These are phyloP conservation scores for Nomada fabriciana DNA, from an alignment of 2,888 invertebrate species.

Conservation along the genomic window DNA sequence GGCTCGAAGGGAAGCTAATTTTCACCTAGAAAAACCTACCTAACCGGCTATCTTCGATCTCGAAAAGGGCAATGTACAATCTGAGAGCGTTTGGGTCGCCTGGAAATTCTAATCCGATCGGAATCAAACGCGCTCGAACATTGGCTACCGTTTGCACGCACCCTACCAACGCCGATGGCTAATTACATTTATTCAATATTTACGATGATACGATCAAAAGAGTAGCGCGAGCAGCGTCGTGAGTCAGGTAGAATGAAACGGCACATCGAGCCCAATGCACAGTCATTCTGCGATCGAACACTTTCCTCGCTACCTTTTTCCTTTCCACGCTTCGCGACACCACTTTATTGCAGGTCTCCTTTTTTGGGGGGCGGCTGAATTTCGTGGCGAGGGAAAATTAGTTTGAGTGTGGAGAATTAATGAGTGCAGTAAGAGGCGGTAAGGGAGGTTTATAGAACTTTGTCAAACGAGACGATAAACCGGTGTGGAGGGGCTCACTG, in stretches of 20 bases:
- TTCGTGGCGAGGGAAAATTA: too few species aligned
- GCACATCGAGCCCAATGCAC: conserved; percentile 72
- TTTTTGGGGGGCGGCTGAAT: too few species aligned
- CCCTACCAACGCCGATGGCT: conserved; percentile 66
- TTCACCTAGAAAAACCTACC: conserved; percentile 17
- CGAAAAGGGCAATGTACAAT: conserved; percentile 36
- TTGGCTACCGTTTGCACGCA: conserved; percentile 57
- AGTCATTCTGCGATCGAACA: conserved; percentile 73
- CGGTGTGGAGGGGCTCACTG: too few species aligned
- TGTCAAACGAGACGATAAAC: too few species aligned
- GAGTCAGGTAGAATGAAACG: conserved; percentile 77
- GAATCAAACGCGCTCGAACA: conserved; percentile 38
- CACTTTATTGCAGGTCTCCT: conserved; percentile 2
- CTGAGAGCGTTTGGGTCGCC: conserved; percentile 13
- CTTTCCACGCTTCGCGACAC: conserved; percentile 27
- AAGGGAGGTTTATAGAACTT: too few species aligned
- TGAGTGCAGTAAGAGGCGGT: too few species aligned
- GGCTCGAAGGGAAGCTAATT: background rate
- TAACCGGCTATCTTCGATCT: conserved; percentile 30
- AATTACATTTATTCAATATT: conserved; percentile 81
- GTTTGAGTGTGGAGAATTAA: too few species aligned
- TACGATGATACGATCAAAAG: conserved; percentile 76
- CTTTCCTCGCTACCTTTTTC: conserved; percentile 23
- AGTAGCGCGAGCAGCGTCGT: conserved; percentile 66
- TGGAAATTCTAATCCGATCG: conserved; percentile 58